Conservation (phyloP, 2,797 vertebrate genomes). For the Prunella strophiata region DNA sequence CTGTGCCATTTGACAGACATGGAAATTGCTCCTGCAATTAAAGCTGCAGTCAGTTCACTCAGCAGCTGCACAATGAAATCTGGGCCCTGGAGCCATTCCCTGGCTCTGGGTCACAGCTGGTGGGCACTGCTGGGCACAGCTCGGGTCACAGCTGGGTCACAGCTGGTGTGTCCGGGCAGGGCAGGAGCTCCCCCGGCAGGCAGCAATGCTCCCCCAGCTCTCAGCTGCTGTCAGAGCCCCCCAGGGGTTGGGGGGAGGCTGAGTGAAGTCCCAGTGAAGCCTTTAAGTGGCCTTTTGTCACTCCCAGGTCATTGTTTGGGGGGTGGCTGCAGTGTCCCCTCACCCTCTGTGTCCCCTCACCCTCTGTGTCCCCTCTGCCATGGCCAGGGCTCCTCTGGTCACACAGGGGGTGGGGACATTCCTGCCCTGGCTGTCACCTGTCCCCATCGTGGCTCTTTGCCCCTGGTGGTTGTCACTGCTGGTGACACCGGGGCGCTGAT, state of each 20-base stretch:
- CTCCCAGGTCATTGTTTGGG: neutral
- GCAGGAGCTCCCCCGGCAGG: neutral
- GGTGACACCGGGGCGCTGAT: neutral
- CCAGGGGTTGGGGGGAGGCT: fast-evolving
- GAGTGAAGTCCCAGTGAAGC: neutral
- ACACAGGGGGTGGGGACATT: neutral
- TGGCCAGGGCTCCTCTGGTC: neutral
- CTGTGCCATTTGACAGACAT: neutral
- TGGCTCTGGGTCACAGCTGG: neutral
- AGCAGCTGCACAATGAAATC: neutral
- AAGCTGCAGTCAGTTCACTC: neutral
- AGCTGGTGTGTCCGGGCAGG: too few species aligned
- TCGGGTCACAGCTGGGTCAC: too few species aligned
- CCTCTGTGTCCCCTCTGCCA: neutral
- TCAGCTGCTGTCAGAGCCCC: neutral
- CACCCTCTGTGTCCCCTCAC: neutral
- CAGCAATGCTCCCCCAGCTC: neutral
- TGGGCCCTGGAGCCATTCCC: neutral
- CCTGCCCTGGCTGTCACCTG: neutral
- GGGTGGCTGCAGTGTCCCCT: neutral
- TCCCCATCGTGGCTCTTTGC: fast-evolving
- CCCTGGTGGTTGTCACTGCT: neutral
- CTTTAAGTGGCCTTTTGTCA: neutral
- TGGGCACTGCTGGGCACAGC: too few species aligned
- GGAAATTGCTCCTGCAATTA: neutral